Evolutionary conservation across 2,113 vertebrate genomes (phyloP).

Genomic region (Gallinago paraguaiae): DNA sequence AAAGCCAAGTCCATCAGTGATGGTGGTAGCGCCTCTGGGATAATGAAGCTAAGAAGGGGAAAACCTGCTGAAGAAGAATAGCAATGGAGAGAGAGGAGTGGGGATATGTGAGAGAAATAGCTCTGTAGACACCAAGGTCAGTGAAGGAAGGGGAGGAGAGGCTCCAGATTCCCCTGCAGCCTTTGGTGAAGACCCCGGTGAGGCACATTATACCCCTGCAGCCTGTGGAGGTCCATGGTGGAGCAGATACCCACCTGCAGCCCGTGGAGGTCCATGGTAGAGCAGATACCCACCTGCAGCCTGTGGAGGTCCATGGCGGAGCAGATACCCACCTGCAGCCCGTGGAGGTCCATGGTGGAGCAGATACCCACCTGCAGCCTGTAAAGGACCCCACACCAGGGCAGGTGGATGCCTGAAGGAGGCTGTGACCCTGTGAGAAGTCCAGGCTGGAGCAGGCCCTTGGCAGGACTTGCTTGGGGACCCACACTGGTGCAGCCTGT

Average conservation of each 20-base stretch:
- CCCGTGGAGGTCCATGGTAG: too few relatives aligned
- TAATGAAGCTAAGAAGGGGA: background rate
- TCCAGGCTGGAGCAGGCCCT: background rate
- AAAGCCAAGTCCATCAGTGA: fast-evolving
- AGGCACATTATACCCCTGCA: background rate
- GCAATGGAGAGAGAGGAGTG: background rate
- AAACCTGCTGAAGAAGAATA: background rate
- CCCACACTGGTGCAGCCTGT: background rate
- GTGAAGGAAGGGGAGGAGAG: background rate
- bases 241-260: background rate
- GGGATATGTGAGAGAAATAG: background rate
- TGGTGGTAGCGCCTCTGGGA: fast-evolving
- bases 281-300: background rate
- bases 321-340: background rate
- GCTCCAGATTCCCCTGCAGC: background rate
- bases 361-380: background rate
- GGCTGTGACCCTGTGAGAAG: background rate
- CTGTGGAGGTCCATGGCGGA: too few relatives aligned
- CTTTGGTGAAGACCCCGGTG: background rate
- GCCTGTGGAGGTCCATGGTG: too few relatives aligned
- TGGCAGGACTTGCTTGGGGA: too few relatives aligned
- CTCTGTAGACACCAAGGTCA: background rate
- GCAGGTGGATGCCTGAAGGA: background rate
- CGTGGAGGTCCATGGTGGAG: too few relatives aligned
- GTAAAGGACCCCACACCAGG: background rate